A percentile compares a stretch with the other conserved stretches of the same genome.
phyloP scores from a whole-genome alignment of 2,888 invertebrate genomes.

The Lissonota sp. region DNA sequence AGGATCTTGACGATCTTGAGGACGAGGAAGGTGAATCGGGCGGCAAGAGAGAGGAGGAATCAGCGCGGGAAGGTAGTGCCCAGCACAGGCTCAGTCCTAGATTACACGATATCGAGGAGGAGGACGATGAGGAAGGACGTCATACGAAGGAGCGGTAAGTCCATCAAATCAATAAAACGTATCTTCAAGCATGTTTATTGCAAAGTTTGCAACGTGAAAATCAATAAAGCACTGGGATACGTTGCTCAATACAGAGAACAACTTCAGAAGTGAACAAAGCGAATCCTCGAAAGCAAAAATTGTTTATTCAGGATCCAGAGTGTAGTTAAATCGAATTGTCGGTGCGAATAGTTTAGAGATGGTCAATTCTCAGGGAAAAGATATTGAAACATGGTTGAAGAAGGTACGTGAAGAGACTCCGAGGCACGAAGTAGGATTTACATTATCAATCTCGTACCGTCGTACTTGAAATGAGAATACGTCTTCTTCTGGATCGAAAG shows the following conservation, averaged over 20 bases:
- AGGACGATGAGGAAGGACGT: slow-evolving; percentile 88
- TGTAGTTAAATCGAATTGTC: slow-evolving; percentile 4
- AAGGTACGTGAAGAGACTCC: too few species aligned
- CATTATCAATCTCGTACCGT: too few species aligned
- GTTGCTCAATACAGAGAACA: not conserved
- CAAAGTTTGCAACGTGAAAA: not conserved
- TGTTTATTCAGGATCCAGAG: slow-evolving; percentile 17
- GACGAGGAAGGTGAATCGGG: slow-evolving; percentile 74
- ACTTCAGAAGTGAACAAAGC: slow-evolving; percentile 24
- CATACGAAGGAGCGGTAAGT: slow-evolving; percentile 82
- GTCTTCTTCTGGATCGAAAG: not conserved
- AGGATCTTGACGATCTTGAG: slow-evolving; percentile 73
- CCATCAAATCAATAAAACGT: not conserved
- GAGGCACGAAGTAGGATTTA: too few species aligned
- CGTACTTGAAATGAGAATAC: not conserved
- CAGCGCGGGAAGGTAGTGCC: slow-evolving; percentile 78
- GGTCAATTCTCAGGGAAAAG: not conserved
- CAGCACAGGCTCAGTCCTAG: slow-evolving; percentile 89
- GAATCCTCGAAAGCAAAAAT: slow-evolving; percentile 26
- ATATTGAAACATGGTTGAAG: too few species aligned
- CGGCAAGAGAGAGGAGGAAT: slow-evolving; percentile 61
- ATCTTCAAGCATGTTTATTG: not conserved
- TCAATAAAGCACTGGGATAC: not conserved
- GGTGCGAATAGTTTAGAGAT: slow-evolving; percentile 9
- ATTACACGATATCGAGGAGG: slow-evolving; percentile 93